Base-by-base conservation (phyloP, 2,113 vertebrate genomes). In the Deroptyus accipitrinus region DNA sequence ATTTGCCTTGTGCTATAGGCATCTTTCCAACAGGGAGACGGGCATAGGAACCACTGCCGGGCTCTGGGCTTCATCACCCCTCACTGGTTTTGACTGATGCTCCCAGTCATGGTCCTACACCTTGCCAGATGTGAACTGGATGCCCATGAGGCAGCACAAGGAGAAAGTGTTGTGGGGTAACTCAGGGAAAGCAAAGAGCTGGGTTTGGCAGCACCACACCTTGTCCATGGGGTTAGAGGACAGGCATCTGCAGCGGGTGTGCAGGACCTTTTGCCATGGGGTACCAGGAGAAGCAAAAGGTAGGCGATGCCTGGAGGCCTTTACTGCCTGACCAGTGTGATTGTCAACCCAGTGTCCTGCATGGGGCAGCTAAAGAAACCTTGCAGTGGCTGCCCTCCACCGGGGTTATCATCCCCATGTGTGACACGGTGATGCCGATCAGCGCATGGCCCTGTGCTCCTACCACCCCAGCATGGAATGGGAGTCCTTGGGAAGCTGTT, bases 151-250 rank as follows among this genome's bases (percentile, higher is more conserved):
- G 27, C 67, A 88, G 44, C 74, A 51, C 11, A 17, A 75, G 42
- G 41, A 81, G 69, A 66, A 88, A n/a, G 42, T 18, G 24, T 3
- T 49, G 30, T 51, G 61, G 61, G 27, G 46, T 61, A 59, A 27
- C 13, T 69, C 22, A 23, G 33, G 23, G 80, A 83, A 86, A 59
- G 23, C 59, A 70, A 77, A 79, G n/a, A 63, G 22, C 52, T 75
- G 48, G 31, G 64, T 88, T 78, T 73, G 70, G 64, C 67, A 92
- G 69, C 63, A 37, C 39, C 35, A 3, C 31, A 28, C 6, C 2
- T 0, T 1, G 4, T 25, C 42, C 0, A 0, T 59, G 82, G 39
- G 42, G 59, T 35, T 67, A 49, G 55, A 59, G 41, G 37, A 69
- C 37, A 35, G 59, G 30, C 44, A 37, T 16, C 41, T 79, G 57